Evolutionary conservation across 2,797 vertebrate species (phyloP).

Genomic region (Petrocephalus sullivani): DNA sequence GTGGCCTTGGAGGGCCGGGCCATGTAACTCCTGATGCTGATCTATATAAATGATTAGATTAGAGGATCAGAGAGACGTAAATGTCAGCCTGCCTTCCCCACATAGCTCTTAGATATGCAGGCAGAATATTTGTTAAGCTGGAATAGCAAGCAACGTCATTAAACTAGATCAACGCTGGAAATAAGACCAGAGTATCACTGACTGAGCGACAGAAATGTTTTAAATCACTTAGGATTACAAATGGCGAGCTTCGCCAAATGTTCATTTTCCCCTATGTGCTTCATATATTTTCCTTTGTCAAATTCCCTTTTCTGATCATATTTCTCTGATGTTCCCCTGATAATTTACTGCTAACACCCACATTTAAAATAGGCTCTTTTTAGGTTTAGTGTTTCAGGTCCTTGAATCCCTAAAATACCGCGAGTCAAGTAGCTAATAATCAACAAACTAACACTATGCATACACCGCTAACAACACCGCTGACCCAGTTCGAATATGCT

Average conservation of each 20-base stretch:
- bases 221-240: neutral
- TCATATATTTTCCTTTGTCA: neutral
- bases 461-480: slow-evolving; percentile 38
- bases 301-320: neutral
- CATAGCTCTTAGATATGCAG: neutral
- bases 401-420: neutral
- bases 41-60: slow-evolving; percentile 55
- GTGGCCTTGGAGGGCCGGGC: slow-evolving; percentile 27
- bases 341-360: neutral
- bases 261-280: neutral
- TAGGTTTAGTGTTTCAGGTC: neutral
- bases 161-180: neutral
- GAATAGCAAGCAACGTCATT: neutral
- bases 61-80: slow-evolving; percentile 31
- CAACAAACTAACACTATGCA: slow-evolving; percentile 38
- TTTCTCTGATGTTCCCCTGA: neutral
- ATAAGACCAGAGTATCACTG: neutral
- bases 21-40: slow-evolving; percentile 49
- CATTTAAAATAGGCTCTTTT: neutral
- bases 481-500: slow-evolving; percentile 53
- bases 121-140: neutral
- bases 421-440: neutral
- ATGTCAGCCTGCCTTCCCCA: slow-evolving; percentile 25
- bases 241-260: neutral
- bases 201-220: neutral